Conservation (phyloP, 2,113 vertebrate species). For the Urocitellus parryii region DNA sequence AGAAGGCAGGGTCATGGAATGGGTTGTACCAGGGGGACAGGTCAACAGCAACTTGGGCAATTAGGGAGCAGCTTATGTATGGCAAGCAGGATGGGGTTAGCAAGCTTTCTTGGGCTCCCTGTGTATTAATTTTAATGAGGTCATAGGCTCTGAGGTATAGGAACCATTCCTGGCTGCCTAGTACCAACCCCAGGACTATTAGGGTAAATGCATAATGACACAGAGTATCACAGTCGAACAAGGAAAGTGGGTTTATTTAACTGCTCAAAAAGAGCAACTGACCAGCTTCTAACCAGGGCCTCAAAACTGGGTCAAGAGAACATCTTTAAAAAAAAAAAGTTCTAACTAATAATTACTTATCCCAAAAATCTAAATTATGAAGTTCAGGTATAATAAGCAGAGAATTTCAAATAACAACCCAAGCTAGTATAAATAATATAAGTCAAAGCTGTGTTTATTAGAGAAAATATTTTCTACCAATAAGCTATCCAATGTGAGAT, state of each 20-base stretch:
- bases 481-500: neutral
- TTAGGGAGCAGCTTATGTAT: accelerated
- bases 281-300: neutral
- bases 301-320: neutral
- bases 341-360: neutral
- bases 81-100: neutral
- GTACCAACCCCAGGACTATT: neutral
- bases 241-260: neutral
- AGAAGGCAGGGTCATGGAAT: neutral
- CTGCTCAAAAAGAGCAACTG: neutral
- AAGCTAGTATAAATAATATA: neutral
- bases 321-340: neutral
- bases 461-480: neutral
- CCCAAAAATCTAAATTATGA: neutral
- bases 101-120: neutral
- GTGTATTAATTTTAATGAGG: neutral
- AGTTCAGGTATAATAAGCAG: neutral
- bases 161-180: neutral
- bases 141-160: neutral
- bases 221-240: neutral
- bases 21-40: neutral
- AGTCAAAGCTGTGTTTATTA: neutral
- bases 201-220: neutral
- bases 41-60: accelerated
- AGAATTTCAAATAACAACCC: neutral